A percentile compares a stretch with the other conserved stretches of the same genome.
Conservation (phyloP, 2,888 invertebrate genomes). For the Chrysodeixis includens region DNA sequence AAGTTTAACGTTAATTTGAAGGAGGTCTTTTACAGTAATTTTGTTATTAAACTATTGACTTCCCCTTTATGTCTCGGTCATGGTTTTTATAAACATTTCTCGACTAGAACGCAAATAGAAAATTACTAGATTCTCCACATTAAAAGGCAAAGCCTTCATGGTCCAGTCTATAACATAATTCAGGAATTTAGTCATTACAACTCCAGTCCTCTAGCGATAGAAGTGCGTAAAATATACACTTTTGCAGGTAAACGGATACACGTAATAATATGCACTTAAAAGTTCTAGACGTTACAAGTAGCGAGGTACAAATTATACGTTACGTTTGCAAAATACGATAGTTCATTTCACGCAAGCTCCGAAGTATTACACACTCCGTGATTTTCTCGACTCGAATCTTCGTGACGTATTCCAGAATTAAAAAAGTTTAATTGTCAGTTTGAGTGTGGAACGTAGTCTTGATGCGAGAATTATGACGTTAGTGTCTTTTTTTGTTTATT, state of each 20-base stretch:
- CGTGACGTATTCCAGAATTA: background rate
- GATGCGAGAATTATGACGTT: background rate
- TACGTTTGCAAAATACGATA: constrained; percentile 3
- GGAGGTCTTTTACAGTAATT: too few relatives aligned
- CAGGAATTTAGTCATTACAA: background rate
- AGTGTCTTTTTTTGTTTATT: too few relatives aligned
- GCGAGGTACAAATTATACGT: constrained; percentile 5
- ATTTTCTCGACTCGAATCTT: constrained; percentile 19
- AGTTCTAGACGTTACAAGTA: constrained; percentile 17
- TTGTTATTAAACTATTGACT: too few relatives aligned
- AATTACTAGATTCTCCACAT: too few relatives aligned
- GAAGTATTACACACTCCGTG: background rate
- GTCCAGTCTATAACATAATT: background rate
- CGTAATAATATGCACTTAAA: constrained; percentile 22
- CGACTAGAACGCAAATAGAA: too few relatives aligned
- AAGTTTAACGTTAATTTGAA: too few relatives aligned
- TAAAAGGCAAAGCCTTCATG: background rate
- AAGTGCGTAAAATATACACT: background rate
- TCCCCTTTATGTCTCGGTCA: too few relatives aligned
- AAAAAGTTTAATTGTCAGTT: background rate
- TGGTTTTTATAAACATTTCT: too few relatives aligned
- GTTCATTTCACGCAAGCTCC: constrained; percentile 6
- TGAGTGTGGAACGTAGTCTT: background rate
- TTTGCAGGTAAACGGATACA: constrained; percentile 27
- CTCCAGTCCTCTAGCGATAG: background rate